These are phyloP conservation scores for Drosophila paulistorum DNA, from an alignment of 1,140 invertebrate genomes.

Conservation along the genomic window DNA sequence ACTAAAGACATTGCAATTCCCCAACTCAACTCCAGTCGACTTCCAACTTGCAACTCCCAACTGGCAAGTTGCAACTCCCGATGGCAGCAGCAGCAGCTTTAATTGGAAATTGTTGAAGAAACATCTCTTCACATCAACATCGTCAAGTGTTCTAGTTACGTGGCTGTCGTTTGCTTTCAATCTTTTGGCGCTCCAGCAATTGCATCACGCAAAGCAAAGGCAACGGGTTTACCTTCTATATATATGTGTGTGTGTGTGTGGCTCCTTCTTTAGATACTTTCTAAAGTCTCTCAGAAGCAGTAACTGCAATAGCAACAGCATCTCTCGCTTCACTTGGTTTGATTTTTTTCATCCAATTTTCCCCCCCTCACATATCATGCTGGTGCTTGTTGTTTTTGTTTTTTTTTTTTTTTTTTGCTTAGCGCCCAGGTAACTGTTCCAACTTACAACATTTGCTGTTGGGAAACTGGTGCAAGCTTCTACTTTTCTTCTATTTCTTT, in stretches of 20 bases:
- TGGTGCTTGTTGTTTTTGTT: constrained; percentile 27
- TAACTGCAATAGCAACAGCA: constrained; percentile 5
- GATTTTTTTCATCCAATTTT: constrained; percentile 5
- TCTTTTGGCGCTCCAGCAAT: constrained; percentile 79
- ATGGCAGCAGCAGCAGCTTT: constrained; percentile 54
- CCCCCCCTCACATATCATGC: neutral
- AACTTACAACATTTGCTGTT: constrained; percentile 52
- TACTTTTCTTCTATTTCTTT: constrained; percentile 30
- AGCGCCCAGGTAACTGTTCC: constrained; percentile 76
- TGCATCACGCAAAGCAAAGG: constrained; percentile 74
- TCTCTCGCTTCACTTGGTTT: constrained; percentile 58
- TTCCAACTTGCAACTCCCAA: constrained; percentile 16
- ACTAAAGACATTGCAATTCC: constrained; percentile 27
- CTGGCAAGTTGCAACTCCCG: constrained; percentile 18
- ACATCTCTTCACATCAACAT: constrained; percentile 43
- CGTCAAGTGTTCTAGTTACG: constrained; percentile 81
- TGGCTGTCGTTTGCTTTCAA: constrained; percentile 78
- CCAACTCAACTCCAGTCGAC: constrained; percentile 17
- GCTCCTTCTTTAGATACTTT: constrained; percentile 65
- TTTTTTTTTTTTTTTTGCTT: constrained; percentile 60
- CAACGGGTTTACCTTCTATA: constrained; percentile 64
- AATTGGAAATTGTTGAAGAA: constrained; percentile 59
- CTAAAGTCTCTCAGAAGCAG: constrained; percentile 52
- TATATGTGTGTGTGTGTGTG: constrained; percentile 3
- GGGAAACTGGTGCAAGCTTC: constrained; percentile 76